These are phyloP conservation scores for Diachrysia chrysitis DNA, from an alignment of 2,888 invertebrate genomes.

Conservation along the genomic window DNA sequence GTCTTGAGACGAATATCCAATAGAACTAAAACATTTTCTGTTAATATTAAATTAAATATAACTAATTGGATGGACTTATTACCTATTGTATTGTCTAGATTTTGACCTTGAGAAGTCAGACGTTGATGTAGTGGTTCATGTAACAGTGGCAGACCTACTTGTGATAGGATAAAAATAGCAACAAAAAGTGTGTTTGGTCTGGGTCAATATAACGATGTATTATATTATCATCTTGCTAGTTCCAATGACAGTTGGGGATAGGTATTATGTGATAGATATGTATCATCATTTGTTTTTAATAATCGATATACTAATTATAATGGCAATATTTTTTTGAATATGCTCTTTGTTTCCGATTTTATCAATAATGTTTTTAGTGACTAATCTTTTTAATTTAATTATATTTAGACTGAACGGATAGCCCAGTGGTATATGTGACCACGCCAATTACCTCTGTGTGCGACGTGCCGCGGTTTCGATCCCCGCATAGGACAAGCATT, in stretches of 20 bases:
- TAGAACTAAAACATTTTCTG: neutral
- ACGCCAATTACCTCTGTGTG: no score
- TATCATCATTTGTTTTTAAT: no score
- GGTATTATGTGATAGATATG: no score
- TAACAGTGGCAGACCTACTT: neutral
- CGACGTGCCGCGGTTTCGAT: no score
- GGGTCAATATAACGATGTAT: neutral
- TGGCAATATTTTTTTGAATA: no score
- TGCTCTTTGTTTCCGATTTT: no score
- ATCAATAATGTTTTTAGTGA: no score
- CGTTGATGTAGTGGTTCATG: neutral
- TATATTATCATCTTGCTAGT: neutral
- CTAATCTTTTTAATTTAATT: no score
- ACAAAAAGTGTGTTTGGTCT: neutral
- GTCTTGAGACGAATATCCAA: constrained; percentile 12
- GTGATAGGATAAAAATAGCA: neutral
- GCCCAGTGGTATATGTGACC: no score
- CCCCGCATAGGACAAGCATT: no score
- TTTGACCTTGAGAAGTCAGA: neutral
- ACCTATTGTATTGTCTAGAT: neutral
- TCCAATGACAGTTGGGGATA: neutral
- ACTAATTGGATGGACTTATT: neutral
- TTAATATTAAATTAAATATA: neutral
- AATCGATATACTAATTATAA: no score
- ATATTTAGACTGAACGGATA: no score